Base-by-base conservation (phyloP, 2,888 invertebrate genomes). In the Drosophila mimetica region DNA sequence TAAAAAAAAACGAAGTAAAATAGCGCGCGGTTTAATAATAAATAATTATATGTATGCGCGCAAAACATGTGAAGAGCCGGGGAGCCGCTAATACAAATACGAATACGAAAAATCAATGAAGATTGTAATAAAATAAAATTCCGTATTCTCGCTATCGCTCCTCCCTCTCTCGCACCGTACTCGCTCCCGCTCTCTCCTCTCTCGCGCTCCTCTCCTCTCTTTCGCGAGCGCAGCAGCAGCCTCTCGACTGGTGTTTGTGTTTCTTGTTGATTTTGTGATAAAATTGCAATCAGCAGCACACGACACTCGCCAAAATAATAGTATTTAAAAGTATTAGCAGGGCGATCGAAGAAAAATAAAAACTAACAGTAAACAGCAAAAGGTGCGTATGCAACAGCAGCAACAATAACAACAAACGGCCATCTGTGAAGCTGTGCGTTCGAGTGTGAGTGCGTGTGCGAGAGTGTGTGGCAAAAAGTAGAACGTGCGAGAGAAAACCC, bases 111-210 rank as follows among this genome's bases (percentile, higher is more conserved):
- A 82, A 82, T 82, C 82, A 82, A 82, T 82, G 82, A 82, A 82
- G 86, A 82, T 88, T 88, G 88, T 82, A 82, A 82, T 82, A 88
- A 82, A 82, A 82, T 82, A 88, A 82, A 81, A 82, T 88, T 82
- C 66, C 84, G 84, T 77, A 86, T 82, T 82, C 86, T 87, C 77
- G 71, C 59, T 59, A 60, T 36, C 60, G 63, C 71, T 83, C 88
- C 81, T 84, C 69, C 52, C 74, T 55, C 70, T 55, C 71, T 75
- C 42, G 55, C 32, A 42, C 57, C 72, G 59, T 63, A 52, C 34
- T 48, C 48, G 59, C 39, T 34, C 41, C 14, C 41, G 28, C 46
- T 32, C 47, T 69, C 42, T 42, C 28, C 69, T 52, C 66, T 71
- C 64, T 73, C 63, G 60, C 39, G 51, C 20, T 41, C 41, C 55